A percentile compares a stretch with the other conserved stretches of the same genome.
Conservation (phyloP, 2,888 invertebrate genomes). For the Athalia circularis region DNA sequence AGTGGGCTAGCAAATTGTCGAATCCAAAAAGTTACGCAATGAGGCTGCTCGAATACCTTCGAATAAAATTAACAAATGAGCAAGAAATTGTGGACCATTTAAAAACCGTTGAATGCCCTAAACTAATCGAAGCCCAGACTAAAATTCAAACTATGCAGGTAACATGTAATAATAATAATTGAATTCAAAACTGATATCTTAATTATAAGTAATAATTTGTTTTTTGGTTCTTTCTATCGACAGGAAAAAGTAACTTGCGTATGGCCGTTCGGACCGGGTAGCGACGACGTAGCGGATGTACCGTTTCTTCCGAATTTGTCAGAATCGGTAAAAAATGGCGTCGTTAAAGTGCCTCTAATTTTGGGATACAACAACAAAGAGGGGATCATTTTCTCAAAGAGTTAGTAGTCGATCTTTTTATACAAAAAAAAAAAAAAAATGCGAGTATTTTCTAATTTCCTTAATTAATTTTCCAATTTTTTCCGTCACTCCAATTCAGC, state of each 20-base stretch:
- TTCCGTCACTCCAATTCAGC: slow-evolving; percentile 41
- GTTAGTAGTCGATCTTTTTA: neutral
- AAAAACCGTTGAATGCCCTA: slow-evolving; percentile 11
- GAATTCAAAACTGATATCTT: neutral
- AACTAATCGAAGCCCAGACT: slow-evolving; percentile 54
- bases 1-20: slow-evolving; percentile 19
- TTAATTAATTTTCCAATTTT: neutral
- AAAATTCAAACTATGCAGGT: slow-evolving; percentile 50
- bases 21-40: slow-evolving; percentile 7
- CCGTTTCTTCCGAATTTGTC: slow-evolving; percentile 59
- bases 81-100: slow-evolving; percentile 20
- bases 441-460: neutral
- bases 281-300: slow-evolving; percentile 58
- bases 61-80: slow-evolving; percentile 14
- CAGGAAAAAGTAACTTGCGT: slow-evolving; percentile 51
- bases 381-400: slow-evolving; percentile 48
- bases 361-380: slow-evolving; percentile 62
- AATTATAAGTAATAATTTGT: no score
- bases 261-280: slow-evolving; percentile 55
- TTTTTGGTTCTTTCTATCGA: neutral
- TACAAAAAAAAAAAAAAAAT: neutral
- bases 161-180: neutral
- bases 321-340: slow-evolving; percentile 45
- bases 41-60: slow-evolving; percentile 22
- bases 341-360: slow-evolving; percentile 62